Base-by-base conservation (phyloP, 1,140 invertebrate genomes). In the Polypedilum vanderplanki region DNA sequence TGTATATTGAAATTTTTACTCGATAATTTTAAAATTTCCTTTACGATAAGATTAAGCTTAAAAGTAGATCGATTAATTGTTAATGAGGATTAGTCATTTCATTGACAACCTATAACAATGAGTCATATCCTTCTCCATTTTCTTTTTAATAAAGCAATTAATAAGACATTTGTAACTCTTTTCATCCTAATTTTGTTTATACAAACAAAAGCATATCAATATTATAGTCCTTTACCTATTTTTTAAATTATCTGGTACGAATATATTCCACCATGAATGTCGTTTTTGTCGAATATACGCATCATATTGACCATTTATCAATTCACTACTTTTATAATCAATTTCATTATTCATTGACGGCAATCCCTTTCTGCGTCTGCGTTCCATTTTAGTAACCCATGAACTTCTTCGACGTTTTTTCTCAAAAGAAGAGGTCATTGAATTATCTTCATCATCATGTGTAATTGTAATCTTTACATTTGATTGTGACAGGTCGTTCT, bases 241-340 rank as follows among this genome's bases (percentile, higher is more conserved):
- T 79, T 88, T 88, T 75, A 87, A 83, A 81, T 88, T 87, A 78
- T 93, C 90, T 75, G 89, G 89, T 7, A 91, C 89, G 78, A 93
- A 92, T 40, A 92, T 90, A 79, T 92, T 93, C 91, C 91, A 93
- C 92, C 92, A 93, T 12, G 91, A 93, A 9, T 89, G 87, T 75
- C 92, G 85, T 79, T 93, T 92, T 79, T 92, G 90, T 17, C 90
- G 85, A 9, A 40, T 33, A 9, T 87, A 83, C 40, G 80, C 84
- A 75, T 87, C 86, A 64, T 85, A 84, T 77, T 86, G 86, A 24
- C 83, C 85, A 40, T 83, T 83, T 64, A 70, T 15, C n/a, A 73
- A 64, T 41, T 77, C 73, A 75, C 20, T 24, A 46, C 17, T 46
- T 74, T 78, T 84, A 82, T 15, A 57, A 57, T 67, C 84, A 80